Percentiles rank a stretch among this genome's conserved stretches.
These are phyloP conservation scores for Arremon brunneinucha DNA, from an alignment of 2,797 vertebrate species.

Conservation along the genomic window DNA sequence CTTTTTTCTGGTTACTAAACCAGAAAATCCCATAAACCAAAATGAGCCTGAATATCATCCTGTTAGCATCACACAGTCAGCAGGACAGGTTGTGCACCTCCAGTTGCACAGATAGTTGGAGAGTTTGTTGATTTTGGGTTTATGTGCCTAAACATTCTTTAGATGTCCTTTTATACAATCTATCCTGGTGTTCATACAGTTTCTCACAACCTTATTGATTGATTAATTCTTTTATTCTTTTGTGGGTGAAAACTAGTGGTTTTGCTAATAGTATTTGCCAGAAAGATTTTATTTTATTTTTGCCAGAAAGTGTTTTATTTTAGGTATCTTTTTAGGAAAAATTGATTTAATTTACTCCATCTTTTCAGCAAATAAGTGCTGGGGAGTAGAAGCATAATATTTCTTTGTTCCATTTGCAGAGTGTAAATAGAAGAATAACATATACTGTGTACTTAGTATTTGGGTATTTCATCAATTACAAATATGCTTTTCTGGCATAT, in stretches of 20 bases:
- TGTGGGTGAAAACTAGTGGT: conserved; percentile 23
- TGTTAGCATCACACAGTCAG: accelerated
- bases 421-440: not conserved
- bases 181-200: not conserved
- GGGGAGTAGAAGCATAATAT: not conserved
- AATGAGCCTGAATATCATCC: not conserved
- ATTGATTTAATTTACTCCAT: conserved; percentile 51
- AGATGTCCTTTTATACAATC: not conserved
- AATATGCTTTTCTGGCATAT: conserved; percentile 18
- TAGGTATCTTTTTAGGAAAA: conserved; percentile 32
- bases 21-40: not conserved
- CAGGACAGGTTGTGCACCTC: accelerated
- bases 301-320: not conserved
- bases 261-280: conserved; percentile 56
- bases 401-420: conserved; percentile 34
- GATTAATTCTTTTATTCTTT: conserved; percentile 55
- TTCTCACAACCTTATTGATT: conserved; percentile 42
- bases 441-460: not conserved
- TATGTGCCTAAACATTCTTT: not conserved
- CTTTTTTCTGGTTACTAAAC: not conserved
- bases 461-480: conserved; percentile 48
- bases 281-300: not conserved
- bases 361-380: conserved; percentile 37
- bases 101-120: accelerated
- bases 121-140: not conserved